These are phyloP conservation scores for Hedychridium roseum DNA, from an alignment of 2,888 invertebrate species.

Conservation along the genomic window DNA sequence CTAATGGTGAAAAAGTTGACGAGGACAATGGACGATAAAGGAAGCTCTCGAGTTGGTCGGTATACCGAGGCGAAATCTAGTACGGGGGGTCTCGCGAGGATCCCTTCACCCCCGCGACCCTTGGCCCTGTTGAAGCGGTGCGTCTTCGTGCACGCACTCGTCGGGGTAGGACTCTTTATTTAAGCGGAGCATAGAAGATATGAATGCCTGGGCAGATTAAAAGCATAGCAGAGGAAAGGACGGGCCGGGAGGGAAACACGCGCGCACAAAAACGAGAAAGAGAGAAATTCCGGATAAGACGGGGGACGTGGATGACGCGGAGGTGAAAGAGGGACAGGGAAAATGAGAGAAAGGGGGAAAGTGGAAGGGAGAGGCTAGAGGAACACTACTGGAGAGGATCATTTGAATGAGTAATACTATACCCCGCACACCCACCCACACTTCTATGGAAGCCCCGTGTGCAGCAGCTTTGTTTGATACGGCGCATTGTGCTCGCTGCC, in stretches of 20 bases:
- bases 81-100: slow-evolving; percentile 42
- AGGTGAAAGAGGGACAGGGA: slow-evolving; percentile 10
- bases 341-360: slow-evolving; percentile 20
- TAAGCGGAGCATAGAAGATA: slow-evolving; percentile 52
- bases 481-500: slow-evolving; percentile 59
- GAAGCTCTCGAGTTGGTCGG: slow-evolving; percentile 35
- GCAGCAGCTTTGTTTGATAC: slow-evolving; percentile 62
- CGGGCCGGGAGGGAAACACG: slow-evolving; percentile 34
- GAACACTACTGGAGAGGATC: slow-evolving; percentile 50
- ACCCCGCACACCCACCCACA: slow-evolving; percentile 62
- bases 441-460: slow-evolving; percentile 51
- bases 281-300: slow-evolving; percentile 22
- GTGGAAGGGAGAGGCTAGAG: slow-evolving; percentile 18
- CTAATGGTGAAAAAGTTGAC: slow-evolving; percentile 42
- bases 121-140: too few relatives aligned
- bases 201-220: slow-evolving; percentile 60
- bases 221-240: slow-evolving; percentile 46
- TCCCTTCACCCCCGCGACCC: slow-evolving; percentile 14
- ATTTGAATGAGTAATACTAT: slow-evolving; percentile 65
- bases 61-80: slow-evolving; percentile 47
- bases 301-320: slow-evolving; percentile 7
- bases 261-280: slow-evolving; percentile 26
- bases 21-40: slow-evolving; percentile 37
- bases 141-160: background rate
- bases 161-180: slow-evolving; percentile 54